Base-by-base conservation (phyloP, 2,797 vertebrate species). In the Jordanella pulchra region DNA sequence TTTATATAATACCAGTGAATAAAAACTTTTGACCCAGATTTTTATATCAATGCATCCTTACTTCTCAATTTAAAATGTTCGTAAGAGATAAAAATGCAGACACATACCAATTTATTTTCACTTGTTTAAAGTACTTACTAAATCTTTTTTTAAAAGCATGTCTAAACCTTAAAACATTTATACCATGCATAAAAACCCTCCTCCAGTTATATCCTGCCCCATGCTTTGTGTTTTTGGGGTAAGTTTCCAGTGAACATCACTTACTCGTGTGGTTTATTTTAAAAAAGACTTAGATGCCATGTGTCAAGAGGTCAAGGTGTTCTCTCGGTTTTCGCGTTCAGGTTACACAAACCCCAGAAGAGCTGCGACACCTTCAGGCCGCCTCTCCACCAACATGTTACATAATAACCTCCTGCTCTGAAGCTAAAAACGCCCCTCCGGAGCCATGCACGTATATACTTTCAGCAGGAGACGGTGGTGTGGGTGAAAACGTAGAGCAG, bases 281-380 rank as follows among this genome's bases (percentile, higher is more conserved):
- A 48, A 66, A 72, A 32, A 25, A 13, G 27, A 12, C 42, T 66
- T 51, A 30, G 51, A 72, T 44, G 50, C 21, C 61, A 54, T n/a
- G 56, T 35, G 69, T 61, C 45, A 71, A 25, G 69, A 47, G 58
- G 77, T 80, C 71, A 70, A 67, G 25, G 7, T 50, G 75, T 44
- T 42, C 66, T 65, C 30, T 30, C 13, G 12, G 39, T 65, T 76
- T 82, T 78, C 10, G 45, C 73, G 64, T 77, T 27, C 70, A 76
- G 64, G 15, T 75, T 65, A 32, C 66, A 54, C 64, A 15, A 42
- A 27, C 74, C 42, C 45, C 53, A 21, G 58, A 63, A 47, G 30
- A 39, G 70, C 61, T 54, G 83, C 76, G 77, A 75, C 83, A 77
- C 48, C 69, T 72, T 63, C 58, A 70, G 87, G 78, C 72, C 73